Base-by-base conservation (phyloP, 2,113 vertebrate species). In the Oreochromis spilurus region DNA sequence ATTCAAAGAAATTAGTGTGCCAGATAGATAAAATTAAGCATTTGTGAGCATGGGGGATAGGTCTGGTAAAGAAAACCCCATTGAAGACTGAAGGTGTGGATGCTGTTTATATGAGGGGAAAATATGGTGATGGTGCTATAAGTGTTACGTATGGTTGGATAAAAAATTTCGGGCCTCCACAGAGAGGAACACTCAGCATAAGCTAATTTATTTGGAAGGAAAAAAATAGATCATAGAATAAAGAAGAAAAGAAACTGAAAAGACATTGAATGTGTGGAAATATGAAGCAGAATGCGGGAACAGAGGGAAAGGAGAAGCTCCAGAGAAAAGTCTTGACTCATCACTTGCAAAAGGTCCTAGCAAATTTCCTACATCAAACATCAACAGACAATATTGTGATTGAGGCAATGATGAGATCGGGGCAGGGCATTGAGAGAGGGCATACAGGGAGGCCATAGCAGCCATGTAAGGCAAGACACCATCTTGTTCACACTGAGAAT, bases 121-220 rank as follows among this genome's bases (percentile, higher is more conserved):
- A 72, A 72, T 70, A 70, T 67, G 21, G 38, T 0, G 7, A 43
- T 24, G n/a, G 65, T 43, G 65, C 38, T 70, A 24, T 70, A 14
- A 43, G 62, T 70, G n/a, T 43, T 24, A 70, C 13, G 3, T 70
- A 43, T 43, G 65, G 43, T 43, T 70, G 65, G 38, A 12, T 70
- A 70, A 70, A 70, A 24, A 2, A 16, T 0, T 24, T 24, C 0
- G 0, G 38, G 65, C 3, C 3, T 43, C 67, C 67, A 26, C 67
- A 26, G 19, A 16, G 40, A 26, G 21, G 40, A 72, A 0, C 40
- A 45, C 4, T 45, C 67, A 26, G 21, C 67, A 0, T 26, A 5
- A 72, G 1, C 67, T 26, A 45, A 72, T 72, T 43, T 72, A 45
- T 43, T 45, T 45, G 40, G 8, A 72, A 72, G 21, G 21, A 45